Base-by-base conservation (phyloP, 2,797 vertebrate species). In the Aulostomus chinensis region DNA sequence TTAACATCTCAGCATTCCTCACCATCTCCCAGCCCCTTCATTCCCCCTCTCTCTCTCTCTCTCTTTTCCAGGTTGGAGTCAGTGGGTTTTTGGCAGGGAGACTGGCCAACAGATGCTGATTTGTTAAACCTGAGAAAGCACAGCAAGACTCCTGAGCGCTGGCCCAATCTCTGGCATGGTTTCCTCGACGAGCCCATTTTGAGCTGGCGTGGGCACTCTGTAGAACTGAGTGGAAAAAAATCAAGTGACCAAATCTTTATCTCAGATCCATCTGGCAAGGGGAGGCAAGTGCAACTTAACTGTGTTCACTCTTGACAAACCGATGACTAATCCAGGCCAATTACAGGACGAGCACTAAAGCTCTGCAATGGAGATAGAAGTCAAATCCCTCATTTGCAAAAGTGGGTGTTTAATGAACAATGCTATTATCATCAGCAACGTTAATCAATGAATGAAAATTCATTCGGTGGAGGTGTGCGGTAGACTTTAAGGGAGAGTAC, bases 81-180 rank as follows among this genome's bases (percentile, higher is more conserved):
- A 59, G 66, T 63, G 41, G 49, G 58, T 61, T 68, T 76, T 66
- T 84, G 84, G 81, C 85, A 59, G 34, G 32, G 62, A 63, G 55
- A 76, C 59, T 36, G 18, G 71, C 78, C 76, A 85, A 71, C 88
- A 83, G 86, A 81, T 86, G 87, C 76, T 69, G 73, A 81, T 87
- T 86, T 88, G 84, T 82, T 68, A 81, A 86, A 86, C 79, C 79
- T 83, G 80, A 85, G 78, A 70, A 77, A 75, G 79, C 80, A 73
- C 79, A 81, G 82, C 29, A 16, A 80, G 87, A 75, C 52, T 64
- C 70, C 56, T 63, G 62, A 72, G 61, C n/a, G 22, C 70, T 42
- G 47, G 46, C 58, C 60, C 36, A 10, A 37, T 81, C 61, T 42
- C 38, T 76, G 61, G 59, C 79, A 75, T 36, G 17, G 61, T 69